A percentile compares a stretch with the other conserved stretches of the same genome.
Conservation (phyloP, 2,113 vertebrate genomes). For the Pampusana beccarii region DNA sequence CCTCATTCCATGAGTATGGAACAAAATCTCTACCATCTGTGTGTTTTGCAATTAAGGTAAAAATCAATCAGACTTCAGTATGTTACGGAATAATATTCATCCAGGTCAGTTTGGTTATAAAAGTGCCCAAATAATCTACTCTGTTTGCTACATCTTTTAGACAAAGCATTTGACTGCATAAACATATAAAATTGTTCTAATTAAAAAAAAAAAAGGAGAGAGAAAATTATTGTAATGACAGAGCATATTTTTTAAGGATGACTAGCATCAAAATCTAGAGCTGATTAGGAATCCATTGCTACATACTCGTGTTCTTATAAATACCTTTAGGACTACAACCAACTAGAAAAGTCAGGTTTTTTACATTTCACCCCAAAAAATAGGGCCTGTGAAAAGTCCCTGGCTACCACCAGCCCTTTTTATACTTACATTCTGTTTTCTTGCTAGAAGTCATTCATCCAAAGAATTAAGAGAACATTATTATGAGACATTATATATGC, state of each 20-base stretch:
- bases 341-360: background rate
- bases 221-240: background rate
- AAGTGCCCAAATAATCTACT: background rate
- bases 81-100: background rate
- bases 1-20: background rate
- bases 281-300: background rate
- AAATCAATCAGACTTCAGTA: background rate
- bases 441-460: background rate
- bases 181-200: background rate
- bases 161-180: background rate
- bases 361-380: background rate
- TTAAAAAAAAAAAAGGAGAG: background rate
- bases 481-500: rapidly evolving
- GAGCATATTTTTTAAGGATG: background rate
- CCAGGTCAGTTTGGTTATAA: background rate
- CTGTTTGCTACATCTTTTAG: background rate
- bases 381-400: background rate
- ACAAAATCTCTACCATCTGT: background rate
- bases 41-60: background rate
- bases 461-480: background rate
- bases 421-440: background rate
- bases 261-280: background rate
- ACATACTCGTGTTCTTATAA: background rate
- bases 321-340: background rate
- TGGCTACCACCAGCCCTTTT: background rate